Percentiles rank a stretch among this genome's conserved stretches.
These are phyloP conservation scores for Acanthornis magna DNA, from an alignment of 2,797 vertebrate genomes.

Conservation along the genomic window DNA sequence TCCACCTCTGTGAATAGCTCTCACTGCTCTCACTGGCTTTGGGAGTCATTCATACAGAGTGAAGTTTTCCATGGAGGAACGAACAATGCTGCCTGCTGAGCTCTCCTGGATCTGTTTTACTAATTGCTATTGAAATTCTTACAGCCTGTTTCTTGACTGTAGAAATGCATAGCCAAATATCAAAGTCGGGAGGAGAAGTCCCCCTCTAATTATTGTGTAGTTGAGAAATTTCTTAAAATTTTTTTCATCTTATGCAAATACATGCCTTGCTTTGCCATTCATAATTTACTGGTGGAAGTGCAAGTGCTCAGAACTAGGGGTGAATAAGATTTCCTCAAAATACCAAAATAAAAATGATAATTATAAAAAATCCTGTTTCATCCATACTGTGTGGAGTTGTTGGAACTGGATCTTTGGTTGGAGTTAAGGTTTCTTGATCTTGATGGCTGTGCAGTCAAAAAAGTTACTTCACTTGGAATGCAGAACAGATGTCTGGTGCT, in stretches of 20 bases:
- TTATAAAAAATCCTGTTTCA: neutral
- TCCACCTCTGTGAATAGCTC: neutral
- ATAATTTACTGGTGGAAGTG: neutral
- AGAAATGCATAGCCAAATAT: neutral
- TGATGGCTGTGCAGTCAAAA: neutral
- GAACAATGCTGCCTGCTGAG: neutral
- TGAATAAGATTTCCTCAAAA: neutral
- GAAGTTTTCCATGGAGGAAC: neutral
- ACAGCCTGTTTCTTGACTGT: neutral
- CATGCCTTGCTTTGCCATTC: neutral
- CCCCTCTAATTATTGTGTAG: fast-evolving
- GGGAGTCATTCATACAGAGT: neutral
- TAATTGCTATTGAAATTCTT: neutral
- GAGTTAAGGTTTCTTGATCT: neutral
- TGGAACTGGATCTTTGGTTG: neutral
- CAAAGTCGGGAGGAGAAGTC: neutral
- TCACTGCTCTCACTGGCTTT: neutral
- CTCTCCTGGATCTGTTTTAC: neutral
- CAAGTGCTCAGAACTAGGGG: neutral
- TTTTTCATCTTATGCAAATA: neutral
- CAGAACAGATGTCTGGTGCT: neutral
- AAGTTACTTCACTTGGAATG: neutral
- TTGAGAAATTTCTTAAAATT: neutral
- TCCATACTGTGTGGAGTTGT: neutral
- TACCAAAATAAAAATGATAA: neutral